Conservation (phyloP, 2,888 invertebrate species). For the Meiosimyza platycephala region DNA sequence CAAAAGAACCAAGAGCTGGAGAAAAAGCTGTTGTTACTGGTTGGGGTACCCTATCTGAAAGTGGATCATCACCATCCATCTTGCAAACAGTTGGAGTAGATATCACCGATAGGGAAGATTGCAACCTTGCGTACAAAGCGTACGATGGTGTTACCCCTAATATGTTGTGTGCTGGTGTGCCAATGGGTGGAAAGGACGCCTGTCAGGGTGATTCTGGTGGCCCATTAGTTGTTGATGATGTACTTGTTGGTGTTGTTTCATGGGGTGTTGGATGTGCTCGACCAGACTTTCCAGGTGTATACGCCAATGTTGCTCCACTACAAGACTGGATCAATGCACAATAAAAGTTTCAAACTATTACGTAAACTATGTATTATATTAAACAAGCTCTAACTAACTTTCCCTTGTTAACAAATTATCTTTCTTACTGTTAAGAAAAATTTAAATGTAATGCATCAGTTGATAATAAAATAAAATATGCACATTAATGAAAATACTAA, state of each 20-base stretch:
- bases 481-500: too few relatives aligned
- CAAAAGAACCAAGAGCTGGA: conserved; percentile 56
- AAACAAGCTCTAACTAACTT: not conserved
- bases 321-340: conserved; percentile 35
- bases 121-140: conserved; percentile 49
- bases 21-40: conserved; percentile 53
- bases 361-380: too few relatives aligned
- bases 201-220: conserved; percentile 64
- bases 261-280: conserved; percentile 60
- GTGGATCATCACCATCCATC: conserved; percentile 42
- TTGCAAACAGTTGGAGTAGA: conserved; percentile 55
- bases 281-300: conserved; percentile 37
- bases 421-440: too few relatives aligned
- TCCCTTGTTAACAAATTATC: not conserved
- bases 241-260: conserved; percentile 59
- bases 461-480: too few relatives aligned
- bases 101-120: conserved; percentile 48
- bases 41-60: conserved; percentile 54
- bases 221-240: conserved; percentile 53
- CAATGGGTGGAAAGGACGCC: conserved; percentile 60
- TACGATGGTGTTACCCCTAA: conserved; percentile 46
- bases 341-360: not conserved
- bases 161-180: conserved; percentile 60
- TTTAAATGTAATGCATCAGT: too few relatives aligned
- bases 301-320: conserved; percentile 36